These are phyloP conservation scores for Trissoscelio sp. DNA, from an alignment of 2,888 invertebrate species.

Conservation along the genomic window DNA sequence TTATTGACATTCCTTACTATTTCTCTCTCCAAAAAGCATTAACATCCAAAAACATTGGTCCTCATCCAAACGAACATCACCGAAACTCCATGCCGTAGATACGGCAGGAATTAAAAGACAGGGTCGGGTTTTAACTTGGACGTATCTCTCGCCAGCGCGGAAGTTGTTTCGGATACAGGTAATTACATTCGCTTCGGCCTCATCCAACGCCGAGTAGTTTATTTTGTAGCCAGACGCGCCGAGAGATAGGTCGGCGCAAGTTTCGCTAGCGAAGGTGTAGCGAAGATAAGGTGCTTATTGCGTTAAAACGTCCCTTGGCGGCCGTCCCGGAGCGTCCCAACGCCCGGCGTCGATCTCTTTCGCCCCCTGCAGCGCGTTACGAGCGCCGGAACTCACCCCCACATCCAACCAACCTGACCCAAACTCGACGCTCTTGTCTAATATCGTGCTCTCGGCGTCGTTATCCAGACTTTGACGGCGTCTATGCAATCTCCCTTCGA, in stretches of 20 bases:
- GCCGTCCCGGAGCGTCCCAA: slow-evolving; percentile 75
- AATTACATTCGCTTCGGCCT: slow-evolving; percentile 70
- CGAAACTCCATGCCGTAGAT: slow-evolving; percentile 27
- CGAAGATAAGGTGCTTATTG: slow-evolving; percentile 82
- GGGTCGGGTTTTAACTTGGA: slow-evolving; percentile 35
- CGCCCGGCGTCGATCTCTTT: slow-evolving; percentile 66
- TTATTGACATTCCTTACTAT: too few relatives aligned
- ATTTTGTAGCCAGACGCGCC: slow-evolving; percentile 63
- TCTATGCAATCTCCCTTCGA: slow-evolving; percentile 67
- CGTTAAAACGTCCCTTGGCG: slow-evolving; percentile 81
- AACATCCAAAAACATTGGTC: not conserved
- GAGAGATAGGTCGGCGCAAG: slow-evolving; percentile 76
- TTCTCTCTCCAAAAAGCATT: not conserved
- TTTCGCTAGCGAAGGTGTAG: slow-evolving; percentile 78
- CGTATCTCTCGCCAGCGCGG: slow-evolving; percentile 39
- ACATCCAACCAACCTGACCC: slow-evolving; percentile 65
- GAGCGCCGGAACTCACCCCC: slow-evolving; percentile 54
- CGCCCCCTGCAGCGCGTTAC: slow-evolving; percentile 61
- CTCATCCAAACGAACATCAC: not conserved
- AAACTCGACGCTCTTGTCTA: slow-evolving; percentile 71
- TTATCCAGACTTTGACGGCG: slow-evolving; percentile 74
- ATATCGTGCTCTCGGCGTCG: slow-evolving; percentile 75
- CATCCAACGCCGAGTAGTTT: slow-evolving; percentile 68
- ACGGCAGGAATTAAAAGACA: slow-evolving; percentile 52
- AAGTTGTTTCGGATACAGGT: slow-evolving; percentile 70